phyloP scores from a whole-genome alignment of 2,113 vertebrate species.

The Gavia stellata region DNA sequence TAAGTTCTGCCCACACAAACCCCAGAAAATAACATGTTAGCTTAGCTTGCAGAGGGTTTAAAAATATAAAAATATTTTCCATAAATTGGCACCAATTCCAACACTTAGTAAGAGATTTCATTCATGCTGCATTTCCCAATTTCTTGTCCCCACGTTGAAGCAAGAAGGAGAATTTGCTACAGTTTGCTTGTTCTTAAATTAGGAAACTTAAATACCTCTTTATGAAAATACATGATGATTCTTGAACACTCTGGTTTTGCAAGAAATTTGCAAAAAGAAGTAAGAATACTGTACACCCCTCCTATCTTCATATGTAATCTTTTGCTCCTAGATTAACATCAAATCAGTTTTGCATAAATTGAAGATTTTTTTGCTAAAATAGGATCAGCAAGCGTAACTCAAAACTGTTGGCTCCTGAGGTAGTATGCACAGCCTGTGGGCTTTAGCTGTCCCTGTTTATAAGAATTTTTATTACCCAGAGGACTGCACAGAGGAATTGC shows the following conservation, averaged over 20 bases:
- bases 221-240: background rate
- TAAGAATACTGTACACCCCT: background rate
- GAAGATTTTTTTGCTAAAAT: background rate
- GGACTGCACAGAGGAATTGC: background rate
- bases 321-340: background rate
- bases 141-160: background rate
- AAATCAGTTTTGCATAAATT: background rate
- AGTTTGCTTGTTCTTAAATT: background rate
- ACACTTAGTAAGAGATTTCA: background rate
- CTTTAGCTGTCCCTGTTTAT: background rate
- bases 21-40: slow-evolving; percentile 48
- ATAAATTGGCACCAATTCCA: background rate
- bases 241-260: background rate
- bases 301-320: background rate
- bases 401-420: background rate
- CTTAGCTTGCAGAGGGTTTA: slow-evolving; percentile 25
- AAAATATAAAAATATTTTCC: slow-evolving; percentile 30
- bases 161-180: background rate
- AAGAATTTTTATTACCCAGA: background rate
- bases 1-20: slow-evolving; percentile 60
- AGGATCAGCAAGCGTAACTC: background rate
- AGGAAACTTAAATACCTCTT: background rate
- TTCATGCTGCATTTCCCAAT: slow-evolving; percentile 1
- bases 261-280: background rate
- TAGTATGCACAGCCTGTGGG: background rate